Evolutionary conservation across 1,140 invertebrate species (phyloP), one percentile per base, ranked within the genome.

Genomic region (Drosophila mayri): DNA sequence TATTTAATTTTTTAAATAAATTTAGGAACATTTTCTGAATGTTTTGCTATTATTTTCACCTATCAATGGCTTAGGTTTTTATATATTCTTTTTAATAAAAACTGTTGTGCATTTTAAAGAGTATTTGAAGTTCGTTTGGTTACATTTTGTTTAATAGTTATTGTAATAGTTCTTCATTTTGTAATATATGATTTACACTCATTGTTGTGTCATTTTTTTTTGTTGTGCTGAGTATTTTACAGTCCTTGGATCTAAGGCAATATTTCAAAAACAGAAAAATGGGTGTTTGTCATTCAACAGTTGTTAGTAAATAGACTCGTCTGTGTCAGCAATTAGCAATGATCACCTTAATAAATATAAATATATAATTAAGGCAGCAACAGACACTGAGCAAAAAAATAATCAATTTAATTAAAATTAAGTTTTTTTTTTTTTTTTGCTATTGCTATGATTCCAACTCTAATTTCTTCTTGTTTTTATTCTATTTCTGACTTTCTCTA

Each of bases 321-420:
- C 32, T 44, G 40, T 44, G 63, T 28, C 63, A 25, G 11, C 52
- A 72, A 72, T 72, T 72, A 72, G 41, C 65, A 49, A 8, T 47
- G 37, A 49, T 58, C 35, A 52, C 18, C 46, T 25, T 58, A 70
- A 28, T 68, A 55, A 40, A 58, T 58, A 71, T 38, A 55, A 22
- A 28, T 40, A 28, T 28, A 70, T 47, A 3, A 47, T 43, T 41
- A 28, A 22, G 25, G 20, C 10, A 30, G 44, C 20, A 22, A 28
- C 9, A 35, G 0, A 5, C 12, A 47, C 40, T 9, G 3, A 14
- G 18, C n/a, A n/a, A n/a, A n/a, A n/a, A n/a, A n/a, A n/a, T n/a
- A n/a, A n/a, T n/a, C n/a, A n/a, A n/a, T n/a, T n/a, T n/a, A n/a
- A n/a, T n/a, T n/a, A n/a, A n/a, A n/a, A n/a, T n/a, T n/a, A n/a